A percentile compares a stretch with the other conserved stretches of the same genome.
These are phyloP conservation scores for Sebastes matsubarae DNA, from an alignment of 2,797 vertebrate genomes.

Conservation along the genomic window DNA sequence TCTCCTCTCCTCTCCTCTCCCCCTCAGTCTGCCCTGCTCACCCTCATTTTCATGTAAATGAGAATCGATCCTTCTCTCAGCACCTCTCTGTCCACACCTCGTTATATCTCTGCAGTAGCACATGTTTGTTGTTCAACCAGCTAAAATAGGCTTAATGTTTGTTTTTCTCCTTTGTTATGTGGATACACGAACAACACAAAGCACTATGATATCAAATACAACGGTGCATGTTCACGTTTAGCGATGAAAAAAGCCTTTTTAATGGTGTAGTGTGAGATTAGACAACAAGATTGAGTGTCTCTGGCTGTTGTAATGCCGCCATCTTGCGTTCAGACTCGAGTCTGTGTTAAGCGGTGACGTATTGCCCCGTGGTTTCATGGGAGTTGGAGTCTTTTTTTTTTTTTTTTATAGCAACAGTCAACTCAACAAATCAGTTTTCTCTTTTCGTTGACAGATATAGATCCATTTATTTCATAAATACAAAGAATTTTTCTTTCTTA, in stretches of 20 bases:
- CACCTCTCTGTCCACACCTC: conserved; percentile 11
- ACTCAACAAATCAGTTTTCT: accelerated
- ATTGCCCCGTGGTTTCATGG: neutral
- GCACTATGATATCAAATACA: neutral
- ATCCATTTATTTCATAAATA: too few species aligned
- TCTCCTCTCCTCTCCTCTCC: neutral
- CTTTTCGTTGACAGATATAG: too few species aligned
- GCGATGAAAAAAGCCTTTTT: neutral
- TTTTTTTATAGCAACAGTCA: too few species aligned
- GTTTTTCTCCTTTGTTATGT: neutral
- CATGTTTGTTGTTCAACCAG: neutral
- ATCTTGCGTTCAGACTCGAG: conserved; percentile 36
- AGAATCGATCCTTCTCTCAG: conserved; percentile 41
- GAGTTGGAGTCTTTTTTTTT: too few species aligned
- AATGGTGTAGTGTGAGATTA: neutral
- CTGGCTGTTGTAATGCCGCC: conserved; percentile 20
- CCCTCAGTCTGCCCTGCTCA: conserved; percentile 1
- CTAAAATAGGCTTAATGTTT: neutral
- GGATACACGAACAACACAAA: neutral
- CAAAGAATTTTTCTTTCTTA: too few species aligned
- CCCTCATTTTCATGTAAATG: conserved; percentile 60
- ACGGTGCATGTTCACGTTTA: neutral
- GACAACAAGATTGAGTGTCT: neutral
- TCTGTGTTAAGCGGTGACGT: neutral
- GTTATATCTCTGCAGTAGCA: neutral